These are phyloP conservation scores for Cistogaster globosa DNA, from an alignment of 2,888 invertebrate species.

Conservation along the genomic window DNA sequence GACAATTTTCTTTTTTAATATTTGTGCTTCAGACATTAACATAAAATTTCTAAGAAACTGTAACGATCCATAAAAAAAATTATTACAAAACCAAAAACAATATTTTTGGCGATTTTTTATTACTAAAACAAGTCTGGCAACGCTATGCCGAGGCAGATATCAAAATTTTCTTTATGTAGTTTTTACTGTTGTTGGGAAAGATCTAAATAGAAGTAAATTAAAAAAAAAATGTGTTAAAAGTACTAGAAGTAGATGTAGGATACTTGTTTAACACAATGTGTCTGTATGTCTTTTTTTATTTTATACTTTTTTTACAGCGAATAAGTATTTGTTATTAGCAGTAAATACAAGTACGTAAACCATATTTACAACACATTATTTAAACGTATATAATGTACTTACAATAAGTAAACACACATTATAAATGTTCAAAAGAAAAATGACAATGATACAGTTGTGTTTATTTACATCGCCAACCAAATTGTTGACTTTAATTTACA, in stretches of 20 bases:
- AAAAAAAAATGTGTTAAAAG: slow-evolving; percentile 12
- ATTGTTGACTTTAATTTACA: too few species aligned
- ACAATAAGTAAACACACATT: not conserved
- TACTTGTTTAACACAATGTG: slow-evolving; percentile 35
- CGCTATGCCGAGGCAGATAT: not conserved
- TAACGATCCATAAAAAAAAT: too few species aligned
- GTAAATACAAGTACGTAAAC: slow-evolving; percentile 4
- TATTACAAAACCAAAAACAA: too few species aligned
- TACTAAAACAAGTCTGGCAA: too few species aligned
- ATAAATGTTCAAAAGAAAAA: not conserved
- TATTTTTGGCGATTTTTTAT: too few species aligned
- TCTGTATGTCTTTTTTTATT: not conserved
- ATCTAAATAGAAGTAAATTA: not conserved
- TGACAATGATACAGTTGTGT: slow-evolving; percentile 8
- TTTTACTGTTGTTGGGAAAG: not conserved
- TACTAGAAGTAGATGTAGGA: slow-evolving; percentile 36
- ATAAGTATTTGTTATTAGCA: slow-evolving; percentile 13
- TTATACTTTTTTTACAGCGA: not conserved
- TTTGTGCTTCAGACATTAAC: too few species aligned
- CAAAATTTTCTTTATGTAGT: not conserved
- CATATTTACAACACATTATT: slow-evolving; percentile 1
- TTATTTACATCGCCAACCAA: not conserved
- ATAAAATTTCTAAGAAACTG: too few species aligned
- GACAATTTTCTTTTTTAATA: too few species aligned
- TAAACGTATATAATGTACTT: not conserved